phyloP scores from a whole-genome alignment of 2,888 invertebrate genomes.

The Drosophila anomalata region DNA sequence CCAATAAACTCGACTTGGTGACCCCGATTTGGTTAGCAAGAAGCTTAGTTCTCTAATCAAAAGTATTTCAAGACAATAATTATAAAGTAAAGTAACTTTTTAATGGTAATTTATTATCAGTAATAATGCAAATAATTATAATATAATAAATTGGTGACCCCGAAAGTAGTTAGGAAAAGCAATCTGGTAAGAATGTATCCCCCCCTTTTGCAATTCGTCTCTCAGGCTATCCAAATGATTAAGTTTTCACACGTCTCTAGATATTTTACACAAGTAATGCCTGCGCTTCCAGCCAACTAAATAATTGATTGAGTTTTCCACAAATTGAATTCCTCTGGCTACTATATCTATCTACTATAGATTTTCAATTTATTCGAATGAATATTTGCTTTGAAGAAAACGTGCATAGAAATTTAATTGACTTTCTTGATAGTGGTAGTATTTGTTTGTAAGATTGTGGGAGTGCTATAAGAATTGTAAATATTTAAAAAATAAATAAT shows the following conservation, averaged over 20 bases:
- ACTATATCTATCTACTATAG: neutral
- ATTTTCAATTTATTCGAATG: constrained; percentile 2
- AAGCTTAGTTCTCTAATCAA: no score
- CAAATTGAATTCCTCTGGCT: neutral
- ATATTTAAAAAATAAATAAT: neutral
- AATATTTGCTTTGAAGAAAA: constrained; percentile 1
- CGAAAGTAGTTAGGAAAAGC: neutral
- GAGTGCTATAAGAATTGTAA: neutral
- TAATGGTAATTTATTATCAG: no score
- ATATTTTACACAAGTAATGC: neutral
- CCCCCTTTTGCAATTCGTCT: neutral
- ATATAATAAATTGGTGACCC: neutral
- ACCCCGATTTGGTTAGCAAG: no score
- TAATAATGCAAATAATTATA: no score
- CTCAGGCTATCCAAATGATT: neutral
- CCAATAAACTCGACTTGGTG: no score
- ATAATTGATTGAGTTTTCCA: neutral
- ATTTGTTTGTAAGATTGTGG: neutral
- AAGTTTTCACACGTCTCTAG: neutral
- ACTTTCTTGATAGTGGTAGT: neutral
- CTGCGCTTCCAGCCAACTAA: neutral
- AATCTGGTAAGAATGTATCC: neutral
- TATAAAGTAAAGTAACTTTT: no score
- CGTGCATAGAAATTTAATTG: neutral
- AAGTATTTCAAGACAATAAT: no score